Conservation (phyloP, 2,113 vertebrate genomes). For the Uropsilus gracilis region DNA sequence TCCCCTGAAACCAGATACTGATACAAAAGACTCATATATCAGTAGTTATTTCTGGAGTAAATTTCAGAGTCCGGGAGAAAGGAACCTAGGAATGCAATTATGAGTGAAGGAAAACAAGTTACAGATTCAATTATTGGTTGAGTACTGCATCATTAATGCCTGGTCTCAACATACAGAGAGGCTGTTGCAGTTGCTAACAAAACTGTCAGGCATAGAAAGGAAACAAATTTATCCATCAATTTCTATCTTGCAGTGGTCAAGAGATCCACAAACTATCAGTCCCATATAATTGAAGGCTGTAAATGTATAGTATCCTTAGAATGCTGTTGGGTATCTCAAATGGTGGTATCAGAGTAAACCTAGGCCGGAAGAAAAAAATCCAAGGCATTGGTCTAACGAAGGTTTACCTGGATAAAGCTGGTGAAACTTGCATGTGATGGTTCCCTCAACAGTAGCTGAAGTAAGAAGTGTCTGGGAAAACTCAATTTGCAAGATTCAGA, state of each 20-base stretch:
- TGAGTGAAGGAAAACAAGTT: neutral
- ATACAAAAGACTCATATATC: neutral
- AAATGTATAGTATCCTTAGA: neutral
- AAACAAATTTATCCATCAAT: neutral
- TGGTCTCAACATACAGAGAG: neutral
- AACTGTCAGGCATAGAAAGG: neutral
- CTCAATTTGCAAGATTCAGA: neutral
- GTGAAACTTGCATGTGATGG: accelerated
- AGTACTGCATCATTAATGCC: neutral
- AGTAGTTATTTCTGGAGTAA: neutral
- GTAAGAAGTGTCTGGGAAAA: neutral
- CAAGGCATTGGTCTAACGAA: neutral
- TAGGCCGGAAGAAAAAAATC: neutral
- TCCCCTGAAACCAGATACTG: neutral
- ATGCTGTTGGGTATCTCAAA: neutral
- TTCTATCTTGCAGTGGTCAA: neutral
- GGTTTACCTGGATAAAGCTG: neutral
- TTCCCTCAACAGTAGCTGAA: neutral
- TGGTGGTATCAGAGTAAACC: neutral
- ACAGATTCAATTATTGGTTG: no score
- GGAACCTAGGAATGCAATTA: neutral
- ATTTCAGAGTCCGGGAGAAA: neutral
- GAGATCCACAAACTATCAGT: neutral
- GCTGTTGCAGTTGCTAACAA: neutral
- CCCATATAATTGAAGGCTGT: neutral